Conservation (phyloP, 2,797 vertebrate species). For the Sebastes umbrosus region DNA sequence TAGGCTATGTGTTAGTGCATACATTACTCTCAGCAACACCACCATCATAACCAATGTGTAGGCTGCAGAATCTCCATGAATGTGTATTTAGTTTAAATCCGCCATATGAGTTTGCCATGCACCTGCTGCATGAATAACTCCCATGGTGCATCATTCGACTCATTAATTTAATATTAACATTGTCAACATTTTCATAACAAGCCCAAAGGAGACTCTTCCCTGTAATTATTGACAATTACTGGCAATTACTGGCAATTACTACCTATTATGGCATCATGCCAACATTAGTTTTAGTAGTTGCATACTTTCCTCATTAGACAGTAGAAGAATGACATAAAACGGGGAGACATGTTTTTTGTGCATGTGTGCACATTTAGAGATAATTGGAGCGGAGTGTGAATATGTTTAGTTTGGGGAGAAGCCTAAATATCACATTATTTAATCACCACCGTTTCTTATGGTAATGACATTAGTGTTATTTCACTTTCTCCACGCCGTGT, state of each 20-base stretch:
- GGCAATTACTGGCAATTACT: slow-evolving; percentile 42
- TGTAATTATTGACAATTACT: slow-evolving; percentile 49
- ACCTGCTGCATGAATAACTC: slow-evolving; percentile 15
- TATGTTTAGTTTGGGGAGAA: slow-evolving; percentile 17
- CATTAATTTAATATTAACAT: slow-evolving; percentile 37
- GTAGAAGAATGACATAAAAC: background rate
- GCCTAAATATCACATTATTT: slow-evolving; percentile 35
- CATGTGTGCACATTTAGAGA: background rate
- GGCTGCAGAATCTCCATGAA: background rate
- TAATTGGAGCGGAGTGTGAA: slow-evolving; percentile 9
- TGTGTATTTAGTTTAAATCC: slow-evolving; percentile 8
- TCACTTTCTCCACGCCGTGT: background rate
- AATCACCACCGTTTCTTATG: slow-evolving; percentile 27
- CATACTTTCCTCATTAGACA: slow-evolving; percentile 5
- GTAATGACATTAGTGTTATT: background rate
- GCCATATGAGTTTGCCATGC: background rate
- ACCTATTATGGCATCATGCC: slow-evolving; percentile 19
- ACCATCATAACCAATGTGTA: background rate
- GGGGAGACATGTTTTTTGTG: background rate
- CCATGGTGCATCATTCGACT: background rate
- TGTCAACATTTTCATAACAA: slow-evolving; percentile 39
- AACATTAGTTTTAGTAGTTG: slow-evolving; percentile 16
- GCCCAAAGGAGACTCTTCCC: slow-evolving; percentile 19
- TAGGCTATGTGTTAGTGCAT: background rate
- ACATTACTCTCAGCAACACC: background rate